Evolutionary conservation across 2,888 invertebrate species (phyloP).

Genomic region (Dione vanillae): DNA sequence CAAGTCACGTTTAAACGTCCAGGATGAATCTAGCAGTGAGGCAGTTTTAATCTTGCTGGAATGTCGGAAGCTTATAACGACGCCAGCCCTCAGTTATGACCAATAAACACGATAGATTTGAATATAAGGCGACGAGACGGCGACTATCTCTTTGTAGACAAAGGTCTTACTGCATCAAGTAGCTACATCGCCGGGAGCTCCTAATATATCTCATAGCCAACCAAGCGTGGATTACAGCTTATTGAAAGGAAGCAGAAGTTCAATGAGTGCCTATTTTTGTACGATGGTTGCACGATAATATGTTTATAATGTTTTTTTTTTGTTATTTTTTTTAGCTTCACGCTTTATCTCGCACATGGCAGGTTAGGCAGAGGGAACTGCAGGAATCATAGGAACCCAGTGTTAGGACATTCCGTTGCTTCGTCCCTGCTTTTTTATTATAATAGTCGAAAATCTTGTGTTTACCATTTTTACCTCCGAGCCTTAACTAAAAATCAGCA

Average conservation of each 20-base stretch:
- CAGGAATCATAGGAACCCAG: too few species aligned
- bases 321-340: too few species aligned
- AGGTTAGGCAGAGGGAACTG: too few species aligned
- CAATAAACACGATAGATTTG: conserved; percentile 74
- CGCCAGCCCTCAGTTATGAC: conserved; percentile 71
- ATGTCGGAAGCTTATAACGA: conserved; percentile 70
- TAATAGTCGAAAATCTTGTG: background rate
- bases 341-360: too few species aligned
- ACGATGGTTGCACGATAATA: too few species aligned
- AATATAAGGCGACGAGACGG: conserved; percentile 55
- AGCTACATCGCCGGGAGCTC: conserved; percentile 34
- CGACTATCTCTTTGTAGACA: conserved; percentile 42
- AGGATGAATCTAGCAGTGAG: conserved; percentile 42
- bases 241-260: conserved; percentile 33
- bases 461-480: background rate
- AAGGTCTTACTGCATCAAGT: conserved; percentile 29
- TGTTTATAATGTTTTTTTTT: too few species aligned
- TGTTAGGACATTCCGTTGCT: too few species aligned
- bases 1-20: conserved; percentile 64
- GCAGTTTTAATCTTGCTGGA: conserved; percentile 73
- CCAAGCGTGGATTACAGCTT: conserved; percentile 34
- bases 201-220: conserved; percentile 37
- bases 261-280: conserved; percentile 19
- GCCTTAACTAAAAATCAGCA: background rate
- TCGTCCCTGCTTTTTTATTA: background rate